Evolutionary conservation across 2,113 vertebrate genomes (phyloP).

Genomic region (Daboia siamensis): DNA sequence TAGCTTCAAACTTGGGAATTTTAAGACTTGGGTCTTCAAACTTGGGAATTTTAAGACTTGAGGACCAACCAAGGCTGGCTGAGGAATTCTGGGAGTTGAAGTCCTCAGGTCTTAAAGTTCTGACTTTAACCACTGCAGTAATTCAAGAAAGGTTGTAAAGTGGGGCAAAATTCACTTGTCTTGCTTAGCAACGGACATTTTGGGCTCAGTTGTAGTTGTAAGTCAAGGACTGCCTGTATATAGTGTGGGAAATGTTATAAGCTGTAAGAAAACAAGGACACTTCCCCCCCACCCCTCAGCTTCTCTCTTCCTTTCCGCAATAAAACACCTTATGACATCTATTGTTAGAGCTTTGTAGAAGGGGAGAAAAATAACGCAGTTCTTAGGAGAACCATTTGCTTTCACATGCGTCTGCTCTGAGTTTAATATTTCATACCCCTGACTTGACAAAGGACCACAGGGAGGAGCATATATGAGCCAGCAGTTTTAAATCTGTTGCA

Average conservation of each 20-base stretch:
- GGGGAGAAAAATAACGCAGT: conserved; percentile 8
- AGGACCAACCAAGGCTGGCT: no score
- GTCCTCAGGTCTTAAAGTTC: no score
- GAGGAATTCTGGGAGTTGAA: no score
- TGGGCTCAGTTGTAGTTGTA: neutral
- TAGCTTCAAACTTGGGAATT: no score
- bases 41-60: no score
- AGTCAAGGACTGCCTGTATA: neutral
- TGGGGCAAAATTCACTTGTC: no score
- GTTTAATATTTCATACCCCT: conserved; percentile 58
- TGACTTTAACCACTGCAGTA: neutral
- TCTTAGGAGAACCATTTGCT: conserved; percentile 23
- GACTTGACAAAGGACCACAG: conserved; percentile 44
- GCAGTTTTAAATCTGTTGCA: conserved; percentile 54
- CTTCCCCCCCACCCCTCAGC: fast-evolving
- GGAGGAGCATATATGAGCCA: conserved; percentile 57
- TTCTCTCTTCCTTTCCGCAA: neutral
- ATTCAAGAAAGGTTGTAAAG: neutral
- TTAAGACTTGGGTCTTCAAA: no score
- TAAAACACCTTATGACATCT: conserved; percentile 10
- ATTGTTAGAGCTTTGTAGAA: neutral
- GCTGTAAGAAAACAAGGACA: neutral
- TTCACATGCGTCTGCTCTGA: conserved; percentile 38
- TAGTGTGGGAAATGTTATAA: neutral
- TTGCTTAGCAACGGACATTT: no score